Conservation (phyloP, 2,113 vertebrate genomes). For the Protobothrops mucrosquamatus region DNA sequence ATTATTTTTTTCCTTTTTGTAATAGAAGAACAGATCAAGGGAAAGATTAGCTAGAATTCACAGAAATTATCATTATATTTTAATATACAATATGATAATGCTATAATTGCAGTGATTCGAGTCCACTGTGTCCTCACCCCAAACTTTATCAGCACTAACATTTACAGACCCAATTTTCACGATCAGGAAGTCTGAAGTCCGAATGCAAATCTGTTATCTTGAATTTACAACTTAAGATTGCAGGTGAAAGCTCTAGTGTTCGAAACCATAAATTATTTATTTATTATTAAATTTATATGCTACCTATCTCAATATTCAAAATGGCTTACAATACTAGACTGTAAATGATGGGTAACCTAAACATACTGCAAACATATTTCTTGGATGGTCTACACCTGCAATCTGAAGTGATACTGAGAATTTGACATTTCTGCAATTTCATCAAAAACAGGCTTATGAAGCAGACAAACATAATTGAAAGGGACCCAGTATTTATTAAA, state of each 20-base stretch:
- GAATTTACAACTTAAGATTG: not conserved
- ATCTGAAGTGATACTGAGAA: not conserved
- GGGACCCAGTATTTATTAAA: not conserved
- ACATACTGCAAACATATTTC: not conserved
- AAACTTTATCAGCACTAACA: not conserved
- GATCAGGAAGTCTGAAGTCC: not conserved
- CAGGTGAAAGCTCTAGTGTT: not conserved
- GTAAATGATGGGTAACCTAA: not conserved
- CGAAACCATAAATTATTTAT: not conserved
- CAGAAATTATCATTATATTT: not conserved
- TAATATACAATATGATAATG: not conserved
- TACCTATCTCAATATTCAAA: not conserved
- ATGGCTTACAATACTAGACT: not conserved
- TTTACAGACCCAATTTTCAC: not conserved
- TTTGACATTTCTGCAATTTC: not conserved
- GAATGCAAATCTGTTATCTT: not conserved
- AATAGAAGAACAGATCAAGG: slow-evolving; percentile 11
- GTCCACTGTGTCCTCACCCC: not conserved
- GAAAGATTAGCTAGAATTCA: not conserved
- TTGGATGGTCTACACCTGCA: not conserved
- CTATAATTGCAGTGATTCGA: not conserved
- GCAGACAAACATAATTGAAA: not conserved
- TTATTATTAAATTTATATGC: not conserved
- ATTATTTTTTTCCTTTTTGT: not conserved
- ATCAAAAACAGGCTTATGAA: not conserved